Evolutionary conservation across 1,140 invertebrate species (phyloP), one percentile per base, ranked within the genome.

Genomic region (Hyles euphorbiae): DNA sequence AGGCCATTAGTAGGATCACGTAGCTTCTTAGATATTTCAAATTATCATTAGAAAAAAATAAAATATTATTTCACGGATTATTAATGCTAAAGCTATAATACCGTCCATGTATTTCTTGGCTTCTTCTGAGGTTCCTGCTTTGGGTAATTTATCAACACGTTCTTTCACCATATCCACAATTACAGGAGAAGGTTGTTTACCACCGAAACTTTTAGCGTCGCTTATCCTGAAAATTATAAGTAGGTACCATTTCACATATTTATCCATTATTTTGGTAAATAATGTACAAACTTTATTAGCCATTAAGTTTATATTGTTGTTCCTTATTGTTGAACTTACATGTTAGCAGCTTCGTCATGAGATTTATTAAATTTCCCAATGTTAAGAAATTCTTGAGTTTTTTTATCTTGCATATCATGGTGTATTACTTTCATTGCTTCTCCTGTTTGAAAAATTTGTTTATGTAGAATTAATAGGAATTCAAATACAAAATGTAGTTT

Each of bases 291-390:
- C 3, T 8, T 40, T 5, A 40, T 5, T 40, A 5, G 36, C 2
- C 1, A 1, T 22, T 22, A 8, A 40, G 5, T 40, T 40, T 5
- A 9, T 11, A 47, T 47, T n/a, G 0, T 47, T 9, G 2, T 2
- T 40, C 36, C 36, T 1, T 40, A 3, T 40, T 5, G 5, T 40
- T 3, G 12, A 2, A 22, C 63, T 59, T 68, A 81, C 81, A 81
- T 78, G 36, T 73, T 61, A 2, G 70, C 81, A n/a, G 70, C 67
- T 48, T 74, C 46, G 7, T 54, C 60, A n/a, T 80, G 65, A 53
- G 59, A 76, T 50, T 78, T 77, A 0, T 69, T 69, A 50, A 77
- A 83, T 45, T 76, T 71, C 11, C 77, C 78, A 40, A 83, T 56
- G 0, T 60, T 65, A 12, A 83, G 46, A 51, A 81, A 78, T 3